A percentile compares a stretch with the other conserved stretches of the same genome.
These are phyloP conservation scores for Petaurus breviceps DNA, from an alignment of 2,113 vertebrate genomes.

Conservation along the genomic window DNA sequence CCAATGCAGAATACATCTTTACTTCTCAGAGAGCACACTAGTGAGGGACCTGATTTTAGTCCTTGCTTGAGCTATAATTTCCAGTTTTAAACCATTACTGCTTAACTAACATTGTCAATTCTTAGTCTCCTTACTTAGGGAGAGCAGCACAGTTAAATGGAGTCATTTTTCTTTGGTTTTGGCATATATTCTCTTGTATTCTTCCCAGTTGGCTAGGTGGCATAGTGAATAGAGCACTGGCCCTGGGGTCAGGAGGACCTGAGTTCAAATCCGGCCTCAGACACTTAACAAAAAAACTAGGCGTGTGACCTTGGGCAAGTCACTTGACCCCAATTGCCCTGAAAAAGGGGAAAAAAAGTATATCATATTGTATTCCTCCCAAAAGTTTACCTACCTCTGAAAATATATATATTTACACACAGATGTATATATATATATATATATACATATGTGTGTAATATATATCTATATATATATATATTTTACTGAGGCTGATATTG, in stretches of 20 bases:
- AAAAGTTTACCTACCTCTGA: too few species aligned
- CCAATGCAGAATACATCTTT: background rate
- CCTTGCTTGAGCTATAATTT: background rate
- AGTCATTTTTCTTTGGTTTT: background rate
- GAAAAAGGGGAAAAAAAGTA: too few species aligned
- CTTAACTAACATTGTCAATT: background rate
- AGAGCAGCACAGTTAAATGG: background rate
- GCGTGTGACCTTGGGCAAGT: too few species aligned
- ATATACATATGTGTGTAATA: too few species aligned
- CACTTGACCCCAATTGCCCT: too few species aligned
- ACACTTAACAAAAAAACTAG: too few species aligned
- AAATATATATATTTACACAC: too few species aligned
- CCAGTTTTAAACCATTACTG: background rate
- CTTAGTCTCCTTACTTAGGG: background rate
- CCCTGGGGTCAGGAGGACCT: too few species aligned
- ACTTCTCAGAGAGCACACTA: background rate
- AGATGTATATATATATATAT: background rate
- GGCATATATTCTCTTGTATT: background rate
- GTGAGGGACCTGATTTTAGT: background rate
- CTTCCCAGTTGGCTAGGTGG: too few species aligned
- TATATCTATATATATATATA: too few species aligned
- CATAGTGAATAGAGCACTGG: too few species aligned
- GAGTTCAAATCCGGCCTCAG: too few species aligned
- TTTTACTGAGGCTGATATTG: background rate
- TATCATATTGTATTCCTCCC: background rate